Conservation (phyloP, 2,113 vertebrate species). For the Potamarius usumacintae region DNA sequence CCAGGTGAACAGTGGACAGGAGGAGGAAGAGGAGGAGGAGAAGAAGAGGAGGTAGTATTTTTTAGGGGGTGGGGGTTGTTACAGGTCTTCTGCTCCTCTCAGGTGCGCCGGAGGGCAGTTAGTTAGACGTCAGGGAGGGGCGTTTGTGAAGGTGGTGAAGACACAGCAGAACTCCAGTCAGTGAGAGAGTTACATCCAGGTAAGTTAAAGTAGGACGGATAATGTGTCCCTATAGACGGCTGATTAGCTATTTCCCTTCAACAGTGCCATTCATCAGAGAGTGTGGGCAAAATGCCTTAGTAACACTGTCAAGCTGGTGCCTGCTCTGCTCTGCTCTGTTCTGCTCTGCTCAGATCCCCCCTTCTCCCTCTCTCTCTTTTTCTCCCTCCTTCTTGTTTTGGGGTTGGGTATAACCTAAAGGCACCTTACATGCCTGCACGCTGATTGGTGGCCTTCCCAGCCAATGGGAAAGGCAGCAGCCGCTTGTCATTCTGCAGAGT, state of each 20-base stretch:
- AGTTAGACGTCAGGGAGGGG: constrained; percentile 47
- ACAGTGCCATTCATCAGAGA: constrained; percentile 59
- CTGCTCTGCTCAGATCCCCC: constrained; percentile 46
- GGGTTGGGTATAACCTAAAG: constrained; percentile 81
- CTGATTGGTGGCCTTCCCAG: constrained; percentile 72
- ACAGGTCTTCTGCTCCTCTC: constrained; percentile 69
- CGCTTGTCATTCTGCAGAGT: constrained; percentile 79
- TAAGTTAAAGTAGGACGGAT: constrained; percentile 58
- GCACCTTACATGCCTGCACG: constrained; percentile 78
- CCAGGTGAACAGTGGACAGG: constrained; percentile 69
- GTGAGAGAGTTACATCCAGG: constrained; percentile 54
- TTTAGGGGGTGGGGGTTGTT: constrained; percentile 40
- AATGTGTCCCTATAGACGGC: constrained; percentile 67
- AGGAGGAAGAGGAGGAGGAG: constrained; percentile 40
- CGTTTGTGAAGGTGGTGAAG: constrained; percentile 42
- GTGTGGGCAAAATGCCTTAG: constrained; percentile 59
- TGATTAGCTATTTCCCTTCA: constrained; percentile 64
- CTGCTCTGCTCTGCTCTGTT: constrained; percentile 54
- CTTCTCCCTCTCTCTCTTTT: constrained; percentile 44
- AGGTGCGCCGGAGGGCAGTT: constrained; percentile 73
- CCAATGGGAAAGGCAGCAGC: constrained; percentile 72
- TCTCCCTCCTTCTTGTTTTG: constrained; percentile 68
- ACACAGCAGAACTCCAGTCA: constrained; percentile 32
- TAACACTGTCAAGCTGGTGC: constrained; percentile 55
- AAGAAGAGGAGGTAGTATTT: constrained; percentile 52